Evolutionary conservation across 37 sponge, comb jelly and placozoan species (phyloP), one percentile per base, ranked within the genome.

Genomic region (Halichondria panicea): DNA sequence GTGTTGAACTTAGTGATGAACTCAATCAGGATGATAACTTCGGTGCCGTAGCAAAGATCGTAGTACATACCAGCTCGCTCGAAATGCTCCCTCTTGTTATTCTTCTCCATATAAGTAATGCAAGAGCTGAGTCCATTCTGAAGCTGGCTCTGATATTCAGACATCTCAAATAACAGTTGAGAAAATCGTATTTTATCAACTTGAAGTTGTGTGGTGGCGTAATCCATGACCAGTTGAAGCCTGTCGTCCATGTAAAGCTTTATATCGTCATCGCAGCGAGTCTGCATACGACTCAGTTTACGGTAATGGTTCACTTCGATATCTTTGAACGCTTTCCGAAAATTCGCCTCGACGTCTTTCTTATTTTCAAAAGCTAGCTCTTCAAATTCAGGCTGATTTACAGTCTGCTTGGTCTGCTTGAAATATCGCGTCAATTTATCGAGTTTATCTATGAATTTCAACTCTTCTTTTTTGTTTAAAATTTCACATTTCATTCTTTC

Each of bases 261-360:
- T 0, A 69, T 31, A 11, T n/a, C 22, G 1, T 27, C 30, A 22
- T 43, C 43, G 42, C 80, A 79, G 3, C 59, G 28, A 19, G 39
- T 38, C 22, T 58, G 28, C 0, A 79, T 22, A 3, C 25, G 52
- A 30, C 40, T 13, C 62, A 55, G 43, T 27, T 55, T 60, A 36
- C 69, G 39, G 0, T 18, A 13, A 38, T 55, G 25, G 1, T 36
- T 25, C 15, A 24, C 3, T 18, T 52, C 39, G 3, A 79, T 21
- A 12, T 56, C 70, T 25, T 31, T 57, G 30, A 63, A 78, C 25
- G 79, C 31, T 8, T 30, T 33, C 3, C 34, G 22, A 58, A 79
- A 34, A 60, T 45, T 69, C 1, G 56, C 62, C 41, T 69, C 56
- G 2, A 79, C 21, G 19, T 1, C 46, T 11, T 56, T 42, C 25